Evolutionary conservation across 2,113 vertebrate species (phyloP).

Genomic region (Dascyllus trimaculatus): DNA sequence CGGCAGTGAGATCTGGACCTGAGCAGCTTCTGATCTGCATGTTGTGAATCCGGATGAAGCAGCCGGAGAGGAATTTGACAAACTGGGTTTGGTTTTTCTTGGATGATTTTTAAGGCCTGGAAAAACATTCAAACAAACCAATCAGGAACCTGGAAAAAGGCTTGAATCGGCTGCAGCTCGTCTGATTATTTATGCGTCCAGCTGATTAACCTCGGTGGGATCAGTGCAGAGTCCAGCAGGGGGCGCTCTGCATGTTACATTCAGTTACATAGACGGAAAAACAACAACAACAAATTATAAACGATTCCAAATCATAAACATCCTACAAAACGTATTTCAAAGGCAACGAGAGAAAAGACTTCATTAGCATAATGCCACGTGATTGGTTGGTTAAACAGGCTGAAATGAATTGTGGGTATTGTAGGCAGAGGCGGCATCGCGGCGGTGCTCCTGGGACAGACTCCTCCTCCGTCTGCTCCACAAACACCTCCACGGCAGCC

Average conservation of each 20-base stretch:
- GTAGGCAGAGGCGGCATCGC: conserved; percentile 15
- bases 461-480: background rate
- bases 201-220: too few species aligned
- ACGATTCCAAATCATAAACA: conserved; percentile 25
- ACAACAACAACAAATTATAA: conserved; percentile 30
- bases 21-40: too few species aligned
- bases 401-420: conserved; percentile 42
- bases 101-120: too few species aligned
- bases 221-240: too few species aligned
- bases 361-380: conserved; percentile 48
- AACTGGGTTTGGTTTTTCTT: too few species aligned
- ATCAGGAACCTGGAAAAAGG: too few species aligned
- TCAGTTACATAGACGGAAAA: conserved; percentile 54
- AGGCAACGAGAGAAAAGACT: conserved; percentile 31
- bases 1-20: too few species aligned
- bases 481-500: background rate
- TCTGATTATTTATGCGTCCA: too few species aligned
- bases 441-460: background rate
- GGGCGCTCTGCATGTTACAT: conserved; percentile 18
- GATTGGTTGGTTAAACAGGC: conserved; percentile 38
- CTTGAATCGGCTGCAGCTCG: too few species aligned
- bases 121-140: too few species aligned
- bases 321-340: background rate
- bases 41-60: too few species aligned
- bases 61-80: too few species aligned